These are phyloP conservation scores for Pogonophryne albipinna DNA, from an alignment of 2,797 vertebrate species.

Conservation along the genomic window DNA sequence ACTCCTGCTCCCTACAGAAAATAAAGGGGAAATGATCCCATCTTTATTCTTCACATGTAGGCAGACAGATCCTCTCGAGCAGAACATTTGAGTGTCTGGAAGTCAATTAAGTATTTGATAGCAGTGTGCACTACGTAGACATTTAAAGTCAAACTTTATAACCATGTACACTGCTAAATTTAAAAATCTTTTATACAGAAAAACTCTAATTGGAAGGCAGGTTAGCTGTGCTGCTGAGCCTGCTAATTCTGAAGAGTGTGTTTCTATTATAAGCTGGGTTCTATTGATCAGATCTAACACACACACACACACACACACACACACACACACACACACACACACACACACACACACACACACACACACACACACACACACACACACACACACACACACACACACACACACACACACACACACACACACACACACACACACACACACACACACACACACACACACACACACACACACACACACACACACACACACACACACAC, in stretches of 20 bases:
- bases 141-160: background rate
- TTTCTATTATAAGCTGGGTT: slow-evolving; percentile 54
- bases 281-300: slow-evolving; percentile 59
- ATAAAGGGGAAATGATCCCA: background rate
- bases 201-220: slow-evolving; percentile 16
- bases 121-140: background rate
- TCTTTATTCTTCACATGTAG: slow-evolving; percentile 1
- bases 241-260: slow-evolving; percentile 27
- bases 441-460: background rate
- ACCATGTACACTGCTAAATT: background rate
- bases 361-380: too few species aligned
- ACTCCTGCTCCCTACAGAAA: background rate
- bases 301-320: slow-evolving; percentile 10
- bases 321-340: slow-evolving; percentile 26
- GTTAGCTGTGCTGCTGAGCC: slow-evolving; percentile 30
- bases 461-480: slow-evolving; percentile 26
- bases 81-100: background rate
- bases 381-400: too few species aligned
- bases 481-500: slow-evolving; percentile 17
- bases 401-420: too few species aligned
- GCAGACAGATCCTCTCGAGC: background rate
- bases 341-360: too few species aligned
- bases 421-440: too few species aligned
- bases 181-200: slow-evolving; percentile 5
- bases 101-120: background rate